A percentile compares a stretch with the other conserved stretches of the same genome.
These are phyloP conservation scores for Heteronetta atricapilla DNA, from an alignment of 2,113 vertebrate species.

Conservation along the genomic window DNA sequence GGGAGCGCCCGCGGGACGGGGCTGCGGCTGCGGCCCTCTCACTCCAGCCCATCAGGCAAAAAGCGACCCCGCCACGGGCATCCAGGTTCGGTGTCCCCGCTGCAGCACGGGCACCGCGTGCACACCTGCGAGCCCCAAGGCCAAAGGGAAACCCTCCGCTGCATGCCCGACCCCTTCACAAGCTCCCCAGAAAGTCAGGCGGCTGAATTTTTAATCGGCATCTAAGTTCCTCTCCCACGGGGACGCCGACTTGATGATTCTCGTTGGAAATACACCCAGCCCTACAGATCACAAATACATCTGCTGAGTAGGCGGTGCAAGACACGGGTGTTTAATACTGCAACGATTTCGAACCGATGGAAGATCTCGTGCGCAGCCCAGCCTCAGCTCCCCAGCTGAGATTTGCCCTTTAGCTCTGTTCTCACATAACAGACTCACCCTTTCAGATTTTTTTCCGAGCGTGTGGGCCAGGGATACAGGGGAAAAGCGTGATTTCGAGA, in stretches of 20 bases:
- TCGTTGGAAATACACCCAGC: fast-evolving
- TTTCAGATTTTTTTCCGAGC: fast-evolving
- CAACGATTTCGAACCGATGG: fast-evolving
- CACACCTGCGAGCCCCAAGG: not conserved
- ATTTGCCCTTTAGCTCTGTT: fast-evolving
- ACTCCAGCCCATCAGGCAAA: not conserved
- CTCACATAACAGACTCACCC: fast-evolving
- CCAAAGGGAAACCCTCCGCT: fast-evolving
- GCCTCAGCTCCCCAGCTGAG: not conserved
- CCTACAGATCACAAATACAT: not conserved
- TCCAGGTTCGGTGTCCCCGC: fast-evolving
- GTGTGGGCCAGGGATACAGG: not conserved
- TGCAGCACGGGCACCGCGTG: fast-evolving
- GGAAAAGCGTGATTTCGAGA: fast-evolving
- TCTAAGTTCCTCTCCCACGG: not conserved
- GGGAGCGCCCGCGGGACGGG: not conserved
- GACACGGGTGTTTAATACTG: not conserved
- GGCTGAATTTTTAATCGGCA: fast-evolving
- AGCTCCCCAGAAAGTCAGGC: not conserved
- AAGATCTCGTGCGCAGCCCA: fast-evolving
- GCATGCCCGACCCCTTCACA: fast-evolving
- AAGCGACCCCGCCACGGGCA: fast-evolving
- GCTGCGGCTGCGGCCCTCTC: fast-evolving
- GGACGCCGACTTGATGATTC: not conserved
- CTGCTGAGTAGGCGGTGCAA: not conserved